Percentiles rank a stretch among this genome's conserved stretches.
These are phyloP conservation scores for Suillia variegata DNA, from an alignment of 2,888 invertebrate species.

Conservation along the genomic window DNA sequence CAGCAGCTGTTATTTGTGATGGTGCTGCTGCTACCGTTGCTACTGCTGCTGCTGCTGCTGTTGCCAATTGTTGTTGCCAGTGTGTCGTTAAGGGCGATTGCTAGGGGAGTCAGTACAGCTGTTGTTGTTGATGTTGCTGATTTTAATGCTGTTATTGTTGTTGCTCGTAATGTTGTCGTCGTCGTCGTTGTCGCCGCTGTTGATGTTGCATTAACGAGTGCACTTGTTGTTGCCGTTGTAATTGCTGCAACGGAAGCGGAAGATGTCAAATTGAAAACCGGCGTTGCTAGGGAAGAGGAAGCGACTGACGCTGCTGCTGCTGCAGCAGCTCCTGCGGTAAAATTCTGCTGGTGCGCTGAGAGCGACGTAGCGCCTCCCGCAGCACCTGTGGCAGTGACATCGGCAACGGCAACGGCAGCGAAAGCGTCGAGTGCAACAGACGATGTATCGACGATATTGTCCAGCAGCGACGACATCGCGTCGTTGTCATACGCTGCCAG, in stretches of 20 bases:
- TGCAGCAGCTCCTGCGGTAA: slow-evolving; percentile 20
- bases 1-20: background rate
- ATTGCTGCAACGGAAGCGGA: slow-evolving; percentile 13
- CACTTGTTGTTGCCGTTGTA: slow-evolving; percentile 15
- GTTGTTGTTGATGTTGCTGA: slow-evolving; percentile 14
- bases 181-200: slow-evolving; percentile 32
- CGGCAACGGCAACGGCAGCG: background rate
- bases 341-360: background rate
- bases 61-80: slow-evolving; percentile 35
- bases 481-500: slow-evolving; percentile 20
- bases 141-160: slow-evolving; percentile 15
- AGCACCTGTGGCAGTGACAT: background rate
- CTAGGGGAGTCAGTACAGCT: slow-evolving; percentile 5
- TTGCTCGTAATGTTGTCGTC: background rate
- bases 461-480: slow-evolving; percentile 19
- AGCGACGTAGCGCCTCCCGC: background rate
- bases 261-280: slow-evolving; percentile 15
- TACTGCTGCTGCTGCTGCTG: slow-evolving; percentile 21
- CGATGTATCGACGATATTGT: background rate
- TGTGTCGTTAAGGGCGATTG: slow-evolving; percentile 21
- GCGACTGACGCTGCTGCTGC: slow-evolving; percentile 10
- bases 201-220: slow-evolving; percentile 22
- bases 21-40: slow-evolving; percentile 19
- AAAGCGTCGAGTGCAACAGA: background rate
- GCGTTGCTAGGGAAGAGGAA: slow-evolving; percentile 18